Evolutionary conservation across 2,888 invertebrate species (phyloP), one percentile per base, ranked within the genome.

Genomic region (Caenorhabditis sp.): DNA sequence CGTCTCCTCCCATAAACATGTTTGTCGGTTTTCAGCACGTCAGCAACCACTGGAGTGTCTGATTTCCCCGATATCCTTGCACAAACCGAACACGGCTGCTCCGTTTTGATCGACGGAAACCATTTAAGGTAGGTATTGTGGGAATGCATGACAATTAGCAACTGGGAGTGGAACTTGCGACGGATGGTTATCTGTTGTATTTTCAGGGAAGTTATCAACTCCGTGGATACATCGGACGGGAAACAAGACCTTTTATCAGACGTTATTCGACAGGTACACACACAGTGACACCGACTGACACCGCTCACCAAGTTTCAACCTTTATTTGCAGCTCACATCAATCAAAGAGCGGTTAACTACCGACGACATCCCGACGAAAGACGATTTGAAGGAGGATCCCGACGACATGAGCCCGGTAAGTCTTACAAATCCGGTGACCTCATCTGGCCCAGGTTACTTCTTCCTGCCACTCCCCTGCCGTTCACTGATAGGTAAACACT

Each of bases 61-160:
- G 89, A 89, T 58, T 87, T 86, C 71, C 90, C 90, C 11, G 90
- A 90, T 78, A 88, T 90, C 56, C 83, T 90, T 13, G 90, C 90
- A 20, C 90, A 90, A 72, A 89, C 89, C n/a, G 88, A 89, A 64
- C 84, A 88, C 71, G 88, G 88, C 50, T 90, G 89, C 62, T 85
- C 88, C 32, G 89, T 90, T 24, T 72, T 90, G 60, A 90, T 90
- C 47, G 90, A 90, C 85, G 88, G 90, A 15, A 86, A 84, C 70
- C 82, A 86, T 37, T 71, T 89, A 28, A 76, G 85, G 85, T 85
- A 13, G 2, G n/a, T 18, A 18, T n/a, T 9, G 32, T 24, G 44
- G 9, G n/a, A 18, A n/a, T 47, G 20, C 47, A 62, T n/a, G n/a
- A n/a, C n/a, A n/a, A n/a, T n/a, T n/a, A n/a, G 32, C 32, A 32